Base-by-base conservation (phyloP, 53 echinoderm and acorn worm genomes). In the Antedon mediterranea region DNA sequence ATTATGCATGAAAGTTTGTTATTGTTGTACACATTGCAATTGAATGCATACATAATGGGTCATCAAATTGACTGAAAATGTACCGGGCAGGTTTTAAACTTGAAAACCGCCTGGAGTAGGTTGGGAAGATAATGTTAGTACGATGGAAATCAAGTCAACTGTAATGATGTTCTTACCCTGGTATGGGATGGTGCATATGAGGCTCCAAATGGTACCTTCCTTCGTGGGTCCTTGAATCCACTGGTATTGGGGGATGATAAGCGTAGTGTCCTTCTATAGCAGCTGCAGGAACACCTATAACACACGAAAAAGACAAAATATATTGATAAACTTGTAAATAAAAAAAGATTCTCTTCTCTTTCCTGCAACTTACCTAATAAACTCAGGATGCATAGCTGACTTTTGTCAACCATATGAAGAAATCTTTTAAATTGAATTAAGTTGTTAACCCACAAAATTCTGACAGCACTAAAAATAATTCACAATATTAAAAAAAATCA, bases 131-230 rank as follows among this genome's bases (percentile, higher is more conserved):
- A n/a, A n/a, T n/a, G n/a, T n/a, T n/a, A n/a, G n/a, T n/a, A n/a
- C n/a, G n/a, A n/a, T n/a, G n/a, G n/a, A n/a, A n/a, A n/a, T n/a
- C n/a, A n/a, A n/a, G n/a, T n/a, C n/a, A n/a, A n/a, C n/a, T n/a
- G 37, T 37, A 37, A 37, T 37, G 37, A 37, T 37, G 7, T 86
- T 79, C 85, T 76, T 84, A 91, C 95, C 95, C 91, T 43, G 87
- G 89, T 43, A 89, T 43, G 13, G 95, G 95, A 83, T 94, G 89
- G 81, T 94, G 90, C 83, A 91, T 89, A 72, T 89, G 89, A 18
- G 85, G 76, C 44, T 94, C 95, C 84, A 91, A 94, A 77, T 94
- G 91, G 72, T 94, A 94, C 34, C 95, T 80, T 37, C 95, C 95
- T 77, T 94, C 95, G 76, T 94, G 95, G 28, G 95, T 94, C 34